Conservation (phyloP, 1,140 invertebrate genomes). For the Euwallacea similis region DNA sequence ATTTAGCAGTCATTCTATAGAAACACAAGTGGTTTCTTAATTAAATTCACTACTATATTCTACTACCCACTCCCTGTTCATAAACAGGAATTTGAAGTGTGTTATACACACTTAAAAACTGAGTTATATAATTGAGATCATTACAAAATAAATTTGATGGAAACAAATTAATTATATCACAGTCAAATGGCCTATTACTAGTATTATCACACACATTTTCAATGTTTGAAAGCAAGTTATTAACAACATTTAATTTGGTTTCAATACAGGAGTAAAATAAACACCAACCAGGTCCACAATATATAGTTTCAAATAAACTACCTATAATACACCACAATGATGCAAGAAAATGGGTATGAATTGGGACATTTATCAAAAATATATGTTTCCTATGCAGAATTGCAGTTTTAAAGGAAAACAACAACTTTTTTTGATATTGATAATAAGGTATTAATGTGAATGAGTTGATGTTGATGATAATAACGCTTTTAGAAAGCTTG, state of each 20-base stretch:
- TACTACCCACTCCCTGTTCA: too few species aligned
- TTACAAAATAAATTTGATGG: slow-evolving; percentile 14
- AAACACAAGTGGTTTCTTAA: too few species aligned
- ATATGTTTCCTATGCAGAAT: slow-evolving; percentile 40
- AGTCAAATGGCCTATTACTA: neutral
- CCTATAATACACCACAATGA: slow-evolving; percentile 43
- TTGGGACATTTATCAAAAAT: slow-evolving; percentile 43
- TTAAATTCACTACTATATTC: too few species aligned
- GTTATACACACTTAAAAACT: too few species aligned
- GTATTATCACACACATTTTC: slow-evolving; percentile 14
- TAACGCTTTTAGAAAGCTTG: slow-evolving; percentile 20
- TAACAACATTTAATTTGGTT: slow-evolving; percentile 11
- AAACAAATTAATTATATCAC: slow-evolving; percentile 32
- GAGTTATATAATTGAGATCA: neutral
- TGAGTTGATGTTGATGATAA: slow-evolving; percentile 38
- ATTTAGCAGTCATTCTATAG: too few species aligned
- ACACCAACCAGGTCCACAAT: slow-evolving; percentile 34
- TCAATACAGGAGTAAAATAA: slow-evolving; percentile 32
- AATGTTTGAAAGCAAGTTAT: slow-evolving; percentile 21
- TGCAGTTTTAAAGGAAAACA: slow-evolving; percentile 28
- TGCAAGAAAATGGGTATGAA: slow-evolving; percentile 47
- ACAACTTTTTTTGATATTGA: slow-evolving; percentile 41
- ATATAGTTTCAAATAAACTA: slow-evolving; percentile 37
- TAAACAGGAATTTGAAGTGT: too few species aligned
- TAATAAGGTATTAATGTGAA: slow-evolving; percentile 33